Evolutionary conservation across 2,888 invertebrate genomes (phyloP).

Genomic region (Frankliniella fusca): DNA sequence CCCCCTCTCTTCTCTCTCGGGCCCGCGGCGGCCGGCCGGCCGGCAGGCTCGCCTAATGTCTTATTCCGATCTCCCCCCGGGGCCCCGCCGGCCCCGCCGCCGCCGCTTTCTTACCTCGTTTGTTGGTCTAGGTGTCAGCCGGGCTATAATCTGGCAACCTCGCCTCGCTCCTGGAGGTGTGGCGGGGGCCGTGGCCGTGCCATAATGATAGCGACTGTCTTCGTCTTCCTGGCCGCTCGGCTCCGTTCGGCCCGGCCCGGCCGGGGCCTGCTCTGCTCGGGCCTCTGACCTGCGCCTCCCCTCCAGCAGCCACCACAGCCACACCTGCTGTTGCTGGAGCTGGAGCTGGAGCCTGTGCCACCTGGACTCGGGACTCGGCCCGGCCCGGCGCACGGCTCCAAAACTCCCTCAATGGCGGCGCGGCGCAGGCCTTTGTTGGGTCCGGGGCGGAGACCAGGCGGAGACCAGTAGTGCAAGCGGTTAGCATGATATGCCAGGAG

Average conservation of each 20-base stretch:
- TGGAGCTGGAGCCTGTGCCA: background rate
- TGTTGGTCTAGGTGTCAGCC: constrained; percentile 1
- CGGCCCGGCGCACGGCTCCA: background rate
- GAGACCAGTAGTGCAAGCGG: too few relatives aligned
- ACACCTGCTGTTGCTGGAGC: too few relatives aligned
- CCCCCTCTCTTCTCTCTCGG: background rate
- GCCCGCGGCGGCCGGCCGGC: background rate
- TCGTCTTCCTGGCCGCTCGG: background rate
- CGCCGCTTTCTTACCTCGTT: background rate
- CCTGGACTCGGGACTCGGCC: background rate
- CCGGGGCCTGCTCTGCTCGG: background rate
- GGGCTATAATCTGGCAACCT: constrained; percentile 16
- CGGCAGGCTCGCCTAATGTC: background rate
- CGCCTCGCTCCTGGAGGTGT: background rate
- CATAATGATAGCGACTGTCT: constrained; percentile 1
- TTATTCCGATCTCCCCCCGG: background rate
- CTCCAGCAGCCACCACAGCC: background rate
- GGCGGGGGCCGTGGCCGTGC: background rate
- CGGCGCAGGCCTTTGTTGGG: background rate
- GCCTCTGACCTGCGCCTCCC: background rate
- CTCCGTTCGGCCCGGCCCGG: background rate
- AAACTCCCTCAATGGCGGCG: background rate
- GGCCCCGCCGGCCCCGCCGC: background rate
- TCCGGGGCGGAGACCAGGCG: background rate
- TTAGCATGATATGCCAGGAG: too few relatives aligned